Percentiles rank a stretch among this genome's conserved stretches.
Evolutionary conservation across 2,888 invertebrate species (phyloP).

Genomic region (Idaea straminata): DNA sequence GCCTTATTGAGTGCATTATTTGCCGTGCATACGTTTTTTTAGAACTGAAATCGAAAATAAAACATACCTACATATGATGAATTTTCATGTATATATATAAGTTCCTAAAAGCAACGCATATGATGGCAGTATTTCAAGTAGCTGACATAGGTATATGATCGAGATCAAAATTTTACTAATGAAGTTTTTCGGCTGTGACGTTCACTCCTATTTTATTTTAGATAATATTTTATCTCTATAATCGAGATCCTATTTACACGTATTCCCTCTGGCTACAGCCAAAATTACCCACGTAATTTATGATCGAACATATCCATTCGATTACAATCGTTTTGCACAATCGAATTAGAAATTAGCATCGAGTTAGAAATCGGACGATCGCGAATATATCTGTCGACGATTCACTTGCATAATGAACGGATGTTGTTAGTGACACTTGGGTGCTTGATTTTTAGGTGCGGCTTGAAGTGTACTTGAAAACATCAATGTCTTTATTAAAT

Average conservation of each 20-base stretch:
- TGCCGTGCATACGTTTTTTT: too few relatives aligned
- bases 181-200: too few relatives aligned
- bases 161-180: neutral
- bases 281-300: slow-evolving; percentile 21
- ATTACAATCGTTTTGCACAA: slow-evolving; percentile 50
- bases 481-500: neutral
- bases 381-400: slow-evolving; percentile 11
- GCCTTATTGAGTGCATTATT: too few relatives aligned
- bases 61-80: too few relatives aligned
- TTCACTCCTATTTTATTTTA: neutral
- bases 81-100: too few relatives aligned
- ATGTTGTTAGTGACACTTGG: neutral
- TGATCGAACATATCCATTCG: slow-evolving; percentile 12
- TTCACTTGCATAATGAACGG: neutral
- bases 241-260: slow-evolving; percentile 1
- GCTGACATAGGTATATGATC: neutral
- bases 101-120: too few relatives aligned
- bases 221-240: neutral
- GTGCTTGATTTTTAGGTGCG: neutral
- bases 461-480: neutral
- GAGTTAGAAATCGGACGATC: slow-evolving; percentile 34
- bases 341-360: slow-evolving; percentile 63
- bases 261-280: slow-evolving; percentile 10
- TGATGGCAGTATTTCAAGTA: too few relatives aligned
- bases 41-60: too few relatives aligned